phyloP scores from a whole-genome alignment of 2,113 vertebrate genomes.

The Odocoileus hemionus region DNA sequence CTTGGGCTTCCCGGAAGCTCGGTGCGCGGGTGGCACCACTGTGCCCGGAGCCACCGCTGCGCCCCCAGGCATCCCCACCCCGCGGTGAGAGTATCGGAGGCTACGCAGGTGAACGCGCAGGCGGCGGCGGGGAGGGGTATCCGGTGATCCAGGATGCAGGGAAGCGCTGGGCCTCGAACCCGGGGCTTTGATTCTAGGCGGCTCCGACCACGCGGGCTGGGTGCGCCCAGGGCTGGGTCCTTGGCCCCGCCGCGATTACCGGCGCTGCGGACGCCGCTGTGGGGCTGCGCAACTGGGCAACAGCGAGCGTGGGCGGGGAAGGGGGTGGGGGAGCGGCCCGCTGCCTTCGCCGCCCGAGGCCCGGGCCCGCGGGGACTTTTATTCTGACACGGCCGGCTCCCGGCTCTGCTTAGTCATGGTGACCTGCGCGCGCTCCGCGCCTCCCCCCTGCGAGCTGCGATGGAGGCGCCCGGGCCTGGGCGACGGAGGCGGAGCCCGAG shows the following conservation, averaged over 20 bases:
- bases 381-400: constrained; percentile 66
- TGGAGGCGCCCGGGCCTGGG: constrained; percentile 55
- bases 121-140: neutral
- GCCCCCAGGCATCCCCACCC: neutral
- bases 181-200: neutral
- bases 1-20: constrained; percentile 17
- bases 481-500: constrained; percentile 59
- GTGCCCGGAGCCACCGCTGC: neutral
- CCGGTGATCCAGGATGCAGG: neutral
- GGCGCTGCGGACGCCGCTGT: neutral
- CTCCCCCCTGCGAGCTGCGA: constrained; percentile 52
- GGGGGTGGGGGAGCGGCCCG: neutral
- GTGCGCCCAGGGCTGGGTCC: neutral
- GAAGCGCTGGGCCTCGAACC: neutral
- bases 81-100: neutral
- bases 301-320: neutral
- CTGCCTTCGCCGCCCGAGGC: neutral
- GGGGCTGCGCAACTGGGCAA: neutral
- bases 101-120: neutral
- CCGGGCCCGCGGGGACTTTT: constrained; percentile 61
- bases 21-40: neutral
- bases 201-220: neutral
- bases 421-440: constrained; percentile 62
- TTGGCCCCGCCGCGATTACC: neutral
- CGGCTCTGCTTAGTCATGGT: constrained; percentile 77